phyloP scores from a whole-genome alignment of 37 sponge, comb jelly and placozoan species.

The Spongilla lacustris region DNA sequence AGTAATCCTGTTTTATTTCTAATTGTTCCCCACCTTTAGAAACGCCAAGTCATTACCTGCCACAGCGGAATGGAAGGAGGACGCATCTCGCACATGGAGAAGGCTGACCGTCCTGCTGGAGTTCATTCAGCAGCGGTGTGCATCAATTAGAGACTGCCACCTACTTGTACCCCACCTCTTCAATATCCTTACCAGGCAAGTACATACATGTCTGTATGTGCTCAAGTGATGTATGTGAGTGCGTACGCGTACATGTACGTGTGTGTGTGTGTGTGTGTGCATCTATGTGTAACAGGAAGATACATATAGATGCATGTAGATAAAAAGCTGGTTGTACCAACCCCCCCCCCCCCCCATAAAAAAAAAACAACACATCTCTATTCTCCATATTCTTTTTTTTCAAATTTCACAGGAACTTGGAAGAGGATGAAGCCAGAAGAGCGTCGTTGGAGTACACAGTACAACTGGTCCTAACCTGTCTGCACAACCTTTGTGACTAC shows the following conservation, averaged over 20 bases:
- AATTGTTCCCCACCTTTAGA: neutral
- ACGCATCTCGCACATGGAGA: slow-evolving; percentile 39
- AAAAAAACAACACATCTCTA: too few species aligned
- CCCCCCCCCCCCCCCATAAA: too few species aligned
- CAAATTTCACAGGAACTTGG: slow-evolving; percentile 28
- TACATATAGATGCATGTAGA: neutral
- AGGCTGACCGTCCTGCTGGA: slow-evolving; percentile 62
- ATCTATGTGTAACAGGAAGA: neutral
- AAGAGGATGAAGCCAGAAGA: slow-evolving; percentile 27
- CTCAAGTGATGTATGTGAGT: too few species aligned
- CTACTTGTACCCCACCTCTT: slow-evolving; percentile 58
- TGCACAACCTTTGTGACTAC: slow-evolving; percentile 38
- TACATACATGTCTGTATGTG: too few species aligned
- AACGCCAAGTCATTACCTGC: neutral
- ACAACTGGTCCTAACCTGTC: slow-evolving; percentile 58
- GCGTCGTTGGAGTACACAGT: slow-evolving; percentile 60
- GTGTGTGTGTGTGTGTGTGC: neutral
- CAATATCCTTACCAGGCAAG: slow-evolving; percentile 44
- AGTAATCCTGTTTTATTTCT: neutral
- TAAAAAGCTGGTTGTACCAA: too few species aligned
- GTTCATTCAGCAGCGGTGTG: slow-evolving; percentile 38
- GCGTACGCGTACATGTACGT: neutral
- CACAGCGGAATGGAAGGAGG: slow-evolving; percentile 2
- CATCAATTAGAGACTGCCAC: slow-evolving; percentile 30
- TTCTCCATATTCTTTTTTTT: neutral